Evolutionary conservation across 2,797 vertebrate species (phyloP), one percentile per base, ranked within the genome.

Genomic region (Pseudochromis fuscus): DNA sequence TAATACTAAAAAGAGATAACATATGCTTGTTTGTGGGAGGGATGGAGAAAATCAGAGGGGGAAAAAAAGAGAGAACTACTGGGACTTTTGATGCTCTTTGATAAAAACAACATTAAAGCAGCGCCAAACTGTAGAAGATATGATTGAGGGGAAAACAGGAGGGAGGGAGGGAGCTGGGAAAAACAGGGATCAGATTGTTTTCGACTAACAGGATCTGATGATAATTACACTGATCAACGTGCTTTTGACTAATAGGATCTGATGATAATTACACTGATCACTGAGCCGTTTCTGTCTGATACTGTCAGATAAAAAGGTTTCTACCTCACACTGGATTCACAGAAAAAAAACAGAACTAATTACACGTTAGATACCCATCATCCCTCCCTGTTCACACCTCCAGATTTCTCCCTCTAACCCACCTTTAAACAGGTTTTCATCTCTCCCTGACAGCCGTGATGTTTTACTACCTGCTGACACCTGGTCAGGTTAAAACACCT

Each of bases 191-290:
- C 66, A 70, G 55, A 76, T 57, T 84, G 76, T 83, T 81, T 81
- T 72, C 1, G 15, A 72, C 82, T 58, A 82, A 77, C 48, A 73
- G 57, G 46, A 85, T 78, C 55, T 82, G 76, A 78, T 75, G 72
- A 83, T 83, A 85, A 86, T 85, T 87, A 80, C 74, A 79, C 65
- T 72, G 59, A 83, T 86, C 64, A 79, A 70, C 21, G 5, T 77
- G 64, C 82, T 84, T 85, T 81, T 75, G 68, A 75, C 68, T 76
- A 79, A 81, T 57, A 71, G 45, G 72, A 86, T 79, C 72, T 74
- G 83, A 79, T 68, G 74, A 75, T 81, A 74, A 85, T 87, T 76
- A 83, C 63, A 52, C 51, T 56, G 59, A 88, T 84, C 67, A 52
- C 62, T 67, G 60, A 84, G 46, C 49, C 23, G 44, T 77, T 68